Evolutionary conservation across 2,888 invertebrate species (phyloP), one percentile per base, ranked within the genome.

Genomic region (Gymnoscelis rufifasciata): DNA sequence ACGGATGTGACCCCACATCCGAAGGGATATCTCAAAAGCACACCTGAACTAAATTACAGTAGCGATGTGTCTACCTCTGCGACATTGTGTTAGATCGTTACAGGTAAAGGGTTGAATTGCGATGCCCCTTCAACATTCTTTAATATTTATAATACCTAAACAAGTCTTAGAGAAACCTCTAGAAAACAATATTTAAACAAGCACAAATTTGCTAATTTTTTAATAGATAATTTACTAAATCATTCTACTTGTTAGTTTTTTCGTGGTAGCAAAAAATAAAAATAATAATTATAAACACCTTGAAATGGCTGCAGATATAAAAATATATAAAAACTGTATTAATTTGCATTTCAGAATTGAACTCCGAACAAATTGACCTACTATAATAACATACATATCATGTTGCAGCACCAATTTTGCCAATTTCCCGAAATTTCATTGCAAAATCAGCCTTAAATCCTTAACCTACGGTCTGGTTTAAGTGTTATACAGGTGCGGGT

Each of bases 41-140:
- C 86, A 84, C 87, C 87, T 86, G 87, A 82, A 83, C 79, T 76
- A 78, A 77, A 87, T 83, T 84, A 86, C 81, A 74, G 79, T 81
- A 79, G 78, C 78, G 75, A 59, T 52, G 69, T 75, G 57, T 54
- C 40, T 40, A 71, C 77, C 76, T 78, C 83, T 83, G 77, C 75
- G 70, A 64, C 74, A 72, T 74, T 73, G 76, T 6, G 13, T 23
- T 8, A 10, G 75, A 80, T 80, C 75, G 78, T 66, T 70, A n/a
- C n/a, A n/a, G 64, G 69, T 67, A 65, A 54, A 57, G 76, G 78
- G 78, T 54, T 74, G 73, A 71, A 74, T 78, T 76, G 74, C 74
- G 78, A 77, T 72, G 74, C 70, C 71, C 76, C 77, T 73, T 65
- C 64, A 60, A 64, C 68, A n/a, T n/a, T n/a, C n/a, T n/a, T n/a